phyloP scores from a whole-genome alignment of 2,888 invertebrate species.

The Masnerella sp. region DNA sequence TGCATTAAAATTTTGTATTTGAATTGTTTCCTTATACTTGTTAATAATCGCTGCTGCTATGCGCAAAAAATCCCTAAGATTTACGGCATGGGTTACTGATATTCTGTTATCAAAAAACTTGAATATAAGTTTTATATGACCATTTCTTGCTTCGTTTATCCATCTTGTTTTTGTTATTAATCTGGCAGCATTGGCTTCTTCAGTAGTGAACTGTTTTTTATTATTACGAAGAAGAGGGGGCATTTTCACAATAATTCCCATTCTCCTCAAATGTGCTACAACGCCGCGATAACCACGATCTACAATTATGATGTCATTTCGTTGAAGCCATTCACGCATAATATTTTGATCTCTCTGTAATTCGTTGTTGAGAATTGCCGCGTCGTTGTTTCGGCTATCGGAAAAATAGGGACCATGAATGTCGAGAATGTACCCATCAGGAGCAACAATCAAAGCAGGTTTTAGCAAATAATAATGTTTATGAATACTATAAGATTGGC shows the following conservation, averaged over 20 bases:
- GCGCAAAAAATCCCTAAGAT: conserved; percentile 47
- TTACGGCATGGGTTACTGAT: conserved; percentile 24
- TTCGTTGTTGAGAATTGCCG: not conserved
- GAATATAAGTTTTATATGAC: conserved; percentile 15
- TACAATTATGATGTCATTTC: conserved; percentile 10
- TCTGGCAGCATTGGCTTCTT: conserved; percentile 17
- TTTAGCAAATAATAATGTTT: conserved; percentile 54
- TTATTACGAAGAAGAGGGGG: not conserved
- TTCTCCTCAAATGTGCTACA: not conserved
- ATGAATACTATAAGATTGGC: conserved; percentile 42
- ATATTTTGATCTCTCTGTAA: not conserved
- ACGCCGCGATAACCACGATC: conserved; percentile 22
- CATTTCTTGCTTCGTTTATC: conserved; percentile 31
- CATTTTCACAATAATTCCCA: not conserved
- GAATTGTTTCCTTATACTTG: conserved; percentile 25
- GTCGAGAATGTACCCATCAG: conserved; percentile 21
- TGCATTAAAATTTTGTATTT: conserved; percentile 22
- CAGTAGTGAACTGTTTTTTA: not conserved
- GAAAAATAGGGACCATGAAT: conserved; percentile 31
- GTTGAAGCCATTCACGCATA: conserved; percentile 11
- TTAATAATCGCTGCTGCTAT: conserved; percentile 50
- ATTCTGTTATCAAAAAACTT: conserved; percentile 12
- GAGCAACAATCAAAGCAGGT: conserved; percentile 33
- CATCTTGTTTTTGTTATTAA: conserved; percentile 22
- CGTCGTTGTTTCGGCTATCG: conserved; percentile 11